Conservation (phyloP, 2,113 vertebrate species). For the Rhynchopsitta pachyrhyncha region DNA sequence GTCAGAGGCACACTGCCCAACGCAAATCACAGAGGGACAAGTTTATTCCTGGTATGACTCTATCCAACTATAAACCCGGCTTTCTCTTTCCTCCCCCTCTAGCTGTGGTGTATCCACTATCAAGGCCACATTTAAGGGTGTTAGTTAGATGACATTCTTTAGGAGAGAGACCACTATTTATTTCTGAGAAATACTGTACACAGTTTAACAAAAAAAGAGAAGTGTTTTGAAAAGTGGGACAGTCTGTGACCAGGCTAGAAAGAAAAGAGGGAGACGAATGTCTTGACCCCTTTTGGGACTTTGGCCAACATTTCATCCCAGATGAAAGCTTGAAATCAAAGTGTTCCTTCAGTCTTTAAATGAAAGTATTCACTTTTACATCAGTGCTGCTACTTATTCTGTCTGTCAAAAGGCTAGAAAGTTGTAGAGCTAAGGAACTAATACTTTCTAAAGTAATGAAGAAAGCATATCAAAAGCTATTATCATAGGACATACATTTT, state of each 20-base stretch:
- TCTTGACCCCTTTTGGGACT: background rate
- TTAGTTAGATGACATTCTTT: background rate
- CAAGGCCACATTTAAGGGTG: background rate
- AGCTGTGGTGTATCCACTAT: background rate
- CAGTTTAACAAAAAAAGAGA: background rate
- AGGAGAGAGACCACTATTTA: background rate
- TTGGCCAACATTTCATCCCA: background rate
- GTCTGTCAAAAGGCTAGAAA: background rate
- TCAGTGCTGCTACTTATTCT: background rate
- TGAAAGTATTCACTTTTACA: background rate
- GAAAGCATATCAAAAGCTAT: background rate
- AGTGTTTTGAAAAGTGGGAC: background rate
- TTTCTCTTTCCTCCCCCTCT: background rate
- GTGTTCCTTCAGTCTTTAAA: background rate
- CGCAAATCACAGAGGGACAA: slow-evolving; percentile 55
- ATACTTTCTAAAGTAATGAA: background rate
- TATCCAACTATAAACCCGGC: background rate
- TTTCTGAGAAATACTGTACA: background rate
- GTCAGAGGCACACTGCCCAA: slow-evolving; percentile 47
- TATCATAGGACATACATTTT: background rate
- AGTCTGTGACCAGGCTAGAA: background rate
- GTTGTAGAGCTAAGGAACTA: background rate
- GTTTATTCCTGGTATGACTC: slow-evolving; percentile 22
- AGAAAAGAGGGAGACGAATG: background rate
- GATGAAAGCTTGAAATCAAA: slow-evolving; percentile 8